Conservation (phyloP, 1,140 invertebrate genomes). For the Aphelenchoides fujianensis region DNA sequence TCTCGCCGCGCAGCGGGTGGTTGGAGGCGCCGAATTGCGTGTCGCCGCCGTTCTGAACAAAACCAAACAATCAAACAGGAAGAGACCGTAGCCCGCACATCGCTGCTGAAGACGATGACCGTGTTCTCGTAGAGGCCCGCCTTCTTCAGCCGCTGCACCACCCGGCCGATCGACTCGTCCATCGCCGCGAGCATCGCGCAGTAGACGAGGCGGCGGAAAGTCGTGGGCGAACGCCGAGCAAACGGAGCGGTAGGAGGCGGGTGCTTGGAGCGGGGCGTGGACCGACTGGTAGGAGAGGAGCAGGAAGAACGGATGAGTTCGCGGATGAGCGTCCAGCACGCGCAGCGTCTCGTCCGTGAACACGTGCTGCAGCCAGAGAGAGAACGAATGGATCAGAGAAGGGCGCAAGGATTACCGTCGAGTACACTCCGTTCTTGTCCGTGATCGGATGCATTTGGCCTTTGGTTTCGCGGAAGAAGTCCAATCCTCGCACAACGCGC, state of each 20-base stretch:
- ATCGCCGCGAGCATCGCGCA: conserved; percentile 65
- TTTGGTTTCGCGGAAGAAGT: conserved; percentile 47
- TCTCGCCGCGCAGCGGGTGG: conserved; percentile 65
- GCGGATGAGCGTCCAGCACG: conserved; percentile 36
- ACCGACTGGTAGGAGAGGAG: conserved; percentile 66
- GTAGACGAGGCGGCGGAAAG: conserved; percentile 34
- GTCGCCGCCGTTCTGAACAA: conserved; percentile 64
- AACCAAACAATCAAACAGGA: not conserved
- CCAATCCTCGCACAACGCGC: conserved; percentile 44
- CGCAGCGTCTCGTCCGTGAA: conserved; percentile 54
- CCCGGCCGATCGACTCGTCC: conserved; percentile 63
- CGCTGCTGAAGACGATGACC: conserved; percentile 64
- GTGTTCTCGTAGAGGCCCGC: conserved; percentile 65
- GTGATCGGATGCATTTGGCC: conserved; percentile 43
- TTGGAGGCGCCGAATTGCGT: conserved; percentile 64
- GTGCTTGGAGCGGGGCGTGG: conserved; percentile 63
- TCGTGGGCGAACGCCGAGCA: conserved; percentile 44
- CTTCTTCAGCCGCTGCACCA: conserved; percentile 63
- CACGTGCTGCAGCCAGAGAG: conserved; percentile 50
- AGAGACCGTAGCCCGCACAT: conserved; percentile 48
- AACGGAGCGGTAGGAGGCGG: conserved; percentile 51
- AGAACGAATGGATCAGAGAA: conserved; percentile 56
- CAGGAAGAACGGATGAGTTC: conserved; percentile 64
- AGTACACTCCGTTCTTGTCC: conserved; percentile 62
- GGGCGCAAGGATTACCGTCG: conserved; percentile 59